Percentiles rank a stretch among this genome's conserved stretches.
These are phyloP conservation scores for Pristionchus pacificus DNA, from an alignment of 1,140 invertebrate genomes.

Conservation along the genomic window DNA sequence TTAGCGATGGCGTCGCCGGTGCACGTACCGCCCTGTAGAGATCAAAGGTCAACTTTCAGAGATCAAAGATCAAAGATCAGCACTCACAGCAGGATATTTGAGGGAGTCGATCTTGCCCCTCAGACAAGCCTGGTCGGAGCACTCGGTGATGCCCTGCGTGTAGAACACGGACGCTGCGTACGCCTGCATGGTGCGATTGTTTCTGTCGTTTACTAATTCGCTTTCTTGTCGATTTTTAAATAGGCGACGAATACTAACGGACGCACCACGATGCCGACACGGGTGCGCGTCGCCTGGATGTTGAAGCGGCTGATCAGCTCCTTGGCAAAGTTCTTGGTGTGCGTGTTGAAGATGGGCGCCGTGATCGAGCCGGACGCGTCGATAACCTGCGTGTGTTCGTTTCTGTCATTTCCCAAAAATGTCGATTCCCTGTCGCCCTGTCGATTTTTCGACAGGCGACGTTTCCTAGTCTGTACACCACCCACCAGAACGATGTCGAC, in stretches of 20 bases:
- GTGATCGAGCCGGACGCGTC: background rate
- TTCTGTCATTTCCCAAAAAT: too few relatives aligned
- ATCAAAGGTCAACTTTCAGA: background rate
- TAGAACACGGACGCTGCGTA: background rate
- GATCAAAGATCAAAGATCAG: background rate
- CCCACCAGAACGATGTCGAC: background rate
- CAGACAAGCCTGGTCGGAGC: background rate
- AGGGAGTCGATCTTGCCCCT: background rate
- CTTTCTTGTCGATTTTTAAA: too few relatives aligned
- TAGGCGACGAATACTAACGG: too few relatives aligned
- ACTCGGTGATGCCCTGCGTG: background rate
- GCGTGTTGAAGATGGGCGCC: background rate
- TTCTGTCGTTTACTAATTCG: too few relatives aligned
- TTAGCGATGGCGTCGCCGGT: background rate
- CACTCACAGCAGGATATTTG: background rate
- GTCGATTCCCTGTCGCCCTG: too few relatives aligned
- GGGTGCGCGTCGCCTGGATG: background rate
- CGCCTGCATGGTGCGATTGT: background rate
- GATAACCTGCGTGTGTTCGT: too few relatives aligned
- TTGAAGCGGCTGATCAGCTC: background rate
- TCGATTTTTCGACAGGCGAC: too few relatives aligned
- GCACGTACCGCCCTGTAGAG: background rate
- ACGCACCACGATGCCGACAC: background rate
- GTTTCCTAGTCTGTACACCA: too few relatives aligned
- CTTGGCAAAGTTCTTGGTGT: background rate